Conservation (phyloP, 2,113 vertebrate species). For the Pristiophorus japonicus region DNA sequence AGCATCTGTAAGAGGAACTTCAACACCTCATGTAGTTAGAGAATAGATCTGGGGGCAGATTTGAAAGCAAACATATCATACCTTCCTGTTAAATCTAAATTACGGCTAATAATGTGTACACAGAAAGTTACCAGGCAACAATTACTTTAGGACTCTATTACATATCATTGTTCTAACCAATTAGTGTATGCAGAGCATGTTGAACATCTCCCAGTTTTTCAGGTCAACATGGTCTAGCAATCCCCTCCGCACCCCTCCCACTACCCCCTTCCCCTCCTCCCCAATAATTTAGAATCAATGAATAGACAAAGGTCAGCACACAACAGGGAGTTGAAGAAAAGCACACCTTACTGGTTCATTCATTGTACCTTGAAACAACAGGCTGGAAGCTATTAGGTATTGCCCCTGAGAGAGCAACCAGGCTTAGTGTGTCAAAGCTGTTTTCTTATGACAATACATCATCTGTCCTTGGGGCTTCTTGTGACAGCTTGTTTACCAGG, state of each 20-base stretch:
- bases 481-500: constrained; percentile 44
- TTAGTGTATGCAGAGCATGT: constrained; percentile 23
- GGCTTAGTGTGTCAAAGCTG: constrained; percentile 16
- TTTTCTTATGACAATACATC: constrained; percentile 34
- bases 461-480: constrained; percentile 40
- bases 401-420: constrained; percentile 13
- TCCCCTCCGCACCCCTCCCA: background rate
- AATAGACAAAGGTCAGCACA: constrained; percentile 33
- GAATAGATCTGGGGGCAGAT: background rate
- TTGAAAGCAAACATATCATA: background rate
- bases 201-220: constrained; percentile 33
- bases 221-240: background rate
- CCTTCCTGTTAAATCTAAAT: constrained; percentile 32
- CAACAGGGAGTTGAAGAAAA: constrained; percentile 41
- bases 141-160: constrained; percentile 5
- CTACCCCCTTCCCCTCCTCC: background rate
- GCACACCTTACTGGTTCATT: constrained; percentile 40
- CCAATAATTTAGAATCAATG: background rate
- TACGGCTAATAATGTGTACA: constrained; percentile 31
- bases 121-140: background rate
- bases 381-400: constrained; percentile 28
- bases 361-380: constrained; percentile 35
- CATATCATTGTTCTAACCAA: constrained; percentile 39
- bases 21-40: background rate
- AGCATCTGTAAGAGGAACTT: background rate